Percentiles rank a stretch among this genome's conserved stretches.
Evolutionary conservation across 2,797 vertebrate genomes (phyloP).

Genomic region (Enoplosus armatus): DNA sequence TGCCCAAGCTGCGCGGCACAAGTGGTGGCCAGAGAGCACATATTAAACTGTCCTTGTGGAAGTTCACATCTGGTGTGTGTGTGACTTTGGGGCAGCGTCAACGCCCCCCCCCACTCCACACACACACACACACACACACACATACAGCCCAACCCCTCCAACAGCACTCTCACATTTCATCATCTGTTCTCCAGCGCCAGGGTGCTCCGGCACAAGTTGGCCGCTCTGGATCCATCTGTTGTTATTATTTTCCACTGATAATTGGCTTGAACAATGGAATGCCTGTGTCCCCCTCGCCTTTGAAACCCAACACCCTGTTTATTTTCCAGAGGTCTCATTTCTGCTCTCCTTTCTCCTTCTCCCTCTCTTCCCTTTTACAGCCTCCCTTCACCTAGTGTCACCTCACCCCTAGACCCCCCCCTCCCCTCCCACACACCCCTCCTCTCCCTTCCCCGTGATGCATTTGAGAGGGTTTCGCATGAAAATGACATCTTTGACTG

Average conservation of each 20-base stretch:
- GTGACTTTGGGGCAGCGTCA: slow-evolving; percentile 74
- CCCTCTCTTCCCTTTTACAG: slow-evolving; percentile 16
- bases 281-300: slow-evolving; percentile 95
- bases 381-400: slow-evolving; percentile 65
- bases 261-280: slow-evolving; percentile 99
- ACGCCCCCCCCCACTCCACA: slow-evolving; percentile 18
- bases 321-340: slow-evolving; percentile 93
- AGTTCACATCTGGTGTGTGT: slow-evolving; percentile 94
- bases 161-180: slow-evolving; percentile 84
- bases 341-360: slow-evolving; percentile 51
- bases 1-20: slow-evolving; percentile 36
- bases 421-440: too few relatives aligned
- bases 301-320: slow-evolving; percentile 99
- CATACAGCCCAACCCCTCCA: slow-evolving; percentile 34
- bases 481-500: slow-evolving; percentile 89
- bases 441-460: slow-evolving; percentile 63
- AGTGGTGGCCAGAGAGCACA: slow-evolving; percentile 64
- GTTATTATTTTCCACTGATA: slow-evolving; percentile 99
- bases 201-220: slow-evolving; percentile 93
- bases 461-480: slow-evolving; percentile 82
- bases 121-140: too few relatives aligned
- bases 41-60: slow-evolving; percentile 91
- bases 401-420: slow-evolving; percentile 6
- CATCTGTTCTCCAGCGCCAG: slow-evolving; percentile 89
- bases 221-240: slow-evolving; percentile 99